Evolutionary conservation across 30 jellyfish, hydroid and myxozoan species (phyloP).

Genomic region (Pseudorhiza aurosa): DNA sequence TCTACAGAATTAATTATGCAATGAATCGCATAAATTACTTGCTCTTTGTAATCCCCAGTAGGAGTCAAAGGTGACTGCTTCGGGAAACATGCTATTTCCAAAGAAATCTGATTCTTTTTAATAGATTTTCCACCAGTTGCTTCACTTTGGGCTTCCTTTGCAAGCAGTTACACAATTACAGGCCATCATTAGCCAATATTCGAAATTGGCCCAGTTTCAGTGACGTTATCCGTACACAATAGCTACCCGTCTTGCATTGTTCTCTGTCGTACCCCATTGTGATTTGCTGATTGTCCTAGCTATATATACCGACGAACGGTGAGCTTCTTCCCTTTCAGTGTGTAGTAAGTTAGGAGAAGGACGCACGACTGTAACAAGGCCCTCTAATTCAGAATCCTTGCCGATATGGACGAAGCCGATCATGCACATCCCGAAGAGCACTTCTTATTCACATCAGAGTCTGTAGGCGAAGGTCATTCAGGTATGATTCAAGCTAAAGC

Average conservation of each 20-base stretch:
- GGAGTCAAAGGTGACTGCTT: not conserved
- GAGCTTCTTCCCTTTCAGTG: not conserved
- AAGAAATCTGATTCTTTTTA: too few species aligned
- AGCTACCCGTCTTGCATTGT: not conserved
- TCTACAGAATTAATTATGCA: too few species aligned
- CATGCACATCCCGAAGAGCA: conserved; percentile 63
- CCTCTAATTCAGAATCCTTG: too few species aligned
- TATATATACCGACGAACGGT: too few species aligned
- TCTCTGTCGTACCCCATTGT: not conserved
- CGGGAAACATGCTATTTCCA: not conserved
- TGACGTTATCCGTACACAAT: not conserved
- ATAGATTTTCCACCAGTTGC: too few species aligned
- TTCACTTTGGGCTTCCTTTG: too few species aligned
- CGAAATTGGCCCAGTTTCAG: too few species aligned
- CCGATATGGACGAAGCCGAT: conserved; percentile 67
- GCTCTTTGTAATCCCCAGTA: not conserved
- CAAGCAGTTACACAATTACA: too few species aligned
- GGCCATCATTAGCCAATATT: too few species aligned
- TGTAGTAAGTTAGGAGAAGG: not conserved
- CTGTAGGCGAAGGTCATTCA: conserved; percentile 99
- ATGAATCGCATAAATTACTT: not conserved
- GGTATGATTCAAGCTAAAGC: too few species aligned
- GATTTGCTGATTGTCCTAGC: not conserved
- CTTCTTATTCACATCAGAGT: conserved; percentile 96
- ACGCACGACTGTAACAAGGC: too few species aligned